Conservation (phyloP, 1,140 invertebrate species). For the Colletes gigas region DNA sequence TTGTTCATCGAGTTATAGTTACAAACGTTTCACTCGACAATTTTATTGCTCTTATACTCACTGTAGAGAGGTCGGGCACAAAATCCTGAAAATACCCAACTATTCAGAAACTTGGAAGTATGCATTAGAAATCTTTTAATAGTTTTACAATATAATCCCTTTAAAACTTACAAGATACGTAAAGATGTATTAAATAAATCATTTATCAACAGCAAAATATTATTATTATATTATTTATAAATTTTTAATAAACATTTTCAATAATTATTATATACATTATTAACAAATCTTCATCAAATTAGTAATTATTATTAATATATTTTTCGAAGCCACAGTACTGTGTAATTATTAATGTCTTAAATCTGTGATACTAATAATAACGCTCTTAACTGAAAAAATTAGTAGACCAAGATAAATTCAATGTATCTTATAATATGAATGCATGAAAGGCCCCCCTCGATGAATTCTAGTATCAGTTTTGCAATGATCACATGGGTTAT, state of each 20-base stretch:
- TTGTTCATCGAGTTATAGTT: conserved; percentile 71
- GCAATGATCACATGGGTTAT: conserved; percentile 67
- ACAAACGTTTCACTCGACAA: conserved; percentile 79
- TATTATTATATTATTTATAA: not conserved
- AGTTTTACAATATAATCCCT: conserved; percentile 23
- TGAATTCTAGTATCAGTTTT: conserved; percentile 70
- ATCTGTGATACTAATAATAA: conserved; percentile 16
- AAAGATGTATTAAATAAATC: not conserved
- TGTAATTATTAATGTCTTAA: conserved; percentile 9
- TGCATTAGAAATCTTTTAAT: conserved; percentile 28
- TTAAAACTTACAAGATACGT: not conserved
- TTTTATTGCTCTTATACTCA: conserved; percentile 80
- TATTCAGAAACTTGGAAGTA: conserved; percentile 71
- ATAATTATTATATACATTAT: not conserved
- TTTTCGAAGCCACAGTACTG: not conserved
- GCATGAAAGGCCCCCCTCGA: conserved; percentile 64
- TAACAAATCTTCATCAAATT: conserved; percentile 11
- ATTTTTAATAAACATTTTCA: not conserved
- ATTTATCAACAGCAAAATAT: not conserved
- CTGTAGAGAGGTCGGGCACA: conserved; percentile 81
- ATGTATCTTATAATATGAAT: conserved; percentile 10
- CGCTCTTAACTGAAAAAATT: conserved; percentile 22
- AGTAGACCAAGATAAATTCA: conserved; percentile 13
- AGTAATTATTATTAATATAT: conserved; percentile 14
- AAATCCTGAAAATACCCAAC: conserved; percentile 82